A percentile compares a stretch with the other conserved stretches of the same genome.
These are phyloP conservation scores for Saccostrea glomerata DNA, from an alignment of 1,140 invertebrate genomes.

Conservation along the genomic window DNA sequence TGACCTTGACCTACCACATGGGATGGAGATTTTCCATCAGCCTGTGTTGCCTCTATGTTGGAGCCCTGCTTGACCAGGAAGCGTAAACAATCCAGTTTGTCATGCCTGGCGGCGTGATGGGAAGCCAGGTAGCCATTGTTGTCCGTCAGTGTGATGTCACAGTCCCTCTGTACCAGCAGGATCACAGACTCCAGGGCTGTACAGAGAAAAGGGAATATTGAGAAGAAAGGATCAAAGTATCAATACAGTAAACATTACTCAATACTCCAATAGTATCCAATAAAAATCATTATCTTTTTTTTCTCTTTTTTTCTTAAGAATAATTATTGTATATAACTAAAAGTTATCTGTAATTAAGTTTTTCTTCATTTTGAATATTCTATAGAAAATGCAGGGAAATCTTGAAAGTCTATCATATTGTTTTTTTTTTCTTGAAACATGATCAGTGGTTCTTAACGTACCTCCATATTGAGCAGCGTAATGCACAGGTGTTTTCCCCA, in stretches of 20 bases:
- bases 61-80: slow-evolving; percentile 77
- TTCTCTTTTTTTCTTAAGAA: too few species aligned
- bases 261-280: too few species aligned
- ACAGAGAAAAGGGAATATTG: neutral
- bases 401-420: too few species aligned
- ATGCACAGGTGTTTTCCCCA: slow-evolving; percentile 73
- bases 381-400: too few species aligned
- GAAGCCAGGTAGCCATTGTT: slow-evolving; percentile 71
- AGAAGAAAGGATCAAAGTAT: too few species aligned
- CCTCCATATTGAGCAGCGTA: slow-evolving; percentile 76
- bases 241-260: too few species aligned
- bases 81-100: slow-evolving; percentile 73
- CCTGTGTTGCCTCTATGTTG: slow-evolving; percentile 68
- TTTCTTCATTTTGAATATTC: too few species aligned
- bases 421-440: too few species aligned
- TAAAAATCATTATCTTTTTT: too few species aligned
- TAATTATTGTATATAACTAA: too few species aligned
- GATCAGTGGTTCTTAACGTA: slow-evolving; percentile 46
- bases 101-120: slow-evolving; percentile 73
- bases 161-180: slow-evolving; percentile 75
- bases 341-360: too few species aligned
- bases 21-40: slow-evolving; percentile 72
- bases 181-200: slow-evolving; percentile 69
- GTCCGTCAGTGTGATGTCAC: slow-evolving; percentile 75
- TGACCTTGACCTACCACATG: slow-evolving; percentile 70